These are phyloP conservation scores for Coremacera marginata DNA, from an alignment of 2,888 invertebrate species.

Conservation along the genomic window DNA sequence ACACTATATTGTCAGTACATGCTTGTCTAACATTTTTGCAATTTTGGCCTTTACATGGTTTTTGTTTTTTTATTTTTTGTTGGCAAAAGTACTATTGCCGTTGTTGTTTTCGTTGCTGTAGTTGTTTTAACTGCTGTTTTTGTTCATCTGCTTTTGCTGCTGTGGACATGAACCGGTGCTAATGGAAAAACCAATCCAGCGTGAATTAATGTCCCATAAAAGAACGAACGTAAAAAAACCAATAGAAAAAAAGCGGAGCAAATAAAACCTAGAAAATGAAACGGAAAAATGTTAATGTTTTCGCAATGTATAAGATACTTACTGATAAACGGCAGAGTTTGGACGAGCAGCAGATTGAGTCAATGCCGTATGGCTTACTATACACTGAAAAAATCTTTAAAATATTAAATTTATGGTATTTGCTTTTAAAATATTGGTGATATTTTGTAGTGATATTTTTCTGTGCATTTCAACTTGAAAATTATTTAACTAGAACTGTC, in stretches of 20 bases:
- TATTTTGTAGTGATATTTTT: too few species aligned
- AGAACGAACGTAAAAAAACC: constrained; percentile 10
- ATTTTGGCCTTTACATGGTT: background rate
- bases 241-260: background rate
- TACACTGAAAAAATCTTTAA: too few species aligned
- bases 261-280: too few species aligned
- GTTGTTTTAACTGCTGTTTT: constrained; percentile 7
- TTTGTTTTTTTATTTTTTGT: background rate
- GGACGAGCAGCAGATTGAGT: too few species aligned
- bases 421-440: too few species aligned
- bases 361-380: too few species aligned
- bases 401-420: too few species aligned
- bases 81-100: background rate
- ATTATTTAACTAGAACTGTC: too few species aligned
- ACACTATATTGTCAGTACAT: background rate
- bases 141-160: constrained; percentile 26
- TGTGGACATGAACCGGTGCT: constrained; percentile 37
- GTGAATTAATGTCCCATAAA: constrained; percentile 42
- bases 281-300: too few species aligned
- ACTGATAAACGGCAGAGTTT: too few species aligned
- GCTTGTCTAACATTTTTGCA: background rate
- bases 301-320: too few species aligned
- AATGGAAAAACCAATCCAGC: constrained; percentile 44
- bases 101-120: background rate
- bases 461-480: too few species aligned